These are phyloP conservation scores for Platerodrilus igneus DNA, from an alignment of 2,888 invertebrate genomes.

Conservation along the genomic window DNA sequence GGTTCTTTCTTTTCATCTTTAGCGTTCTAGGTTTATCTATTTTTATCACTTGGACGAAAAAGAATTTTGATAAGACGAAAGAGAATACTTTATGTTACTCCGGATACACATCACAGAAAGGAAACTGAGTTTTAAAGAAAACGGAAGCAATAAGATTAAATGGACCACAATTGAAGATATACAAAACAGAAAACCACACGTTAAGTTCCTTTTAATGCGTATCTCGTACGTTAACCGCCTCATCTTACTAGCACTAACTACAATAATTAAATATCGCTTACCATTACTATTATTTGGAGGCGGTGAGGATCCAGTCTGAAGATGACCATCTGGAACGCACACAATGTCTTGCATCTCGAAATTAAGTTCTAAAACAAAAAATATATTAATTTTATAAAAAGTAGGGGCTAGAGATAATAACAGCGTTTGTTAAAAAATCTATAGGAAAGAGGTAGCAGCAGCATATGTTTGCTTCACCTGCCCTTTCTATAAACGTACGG, in stretches of 20 bases:
- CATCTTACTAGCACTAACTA: neutral
- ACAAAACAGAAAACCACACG: slow-evolving; percentile 20
- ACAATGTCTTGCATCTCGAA: slow-evolving; percentile 47
- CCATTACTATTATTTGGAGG: slow-evolving; percentile 40
- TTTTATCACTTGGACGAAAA: slow-evolving; percentile 22
- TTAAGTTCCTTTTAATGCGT: slow-evolving; percentile 14
- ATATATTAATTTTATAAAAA: slow-evolving; percentile 8
- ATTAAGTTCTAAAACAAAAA: slow-evolving; percentile 41
- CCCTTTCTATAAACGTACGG: slow-evolving; percentile 32
- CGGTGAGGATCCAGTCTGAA: slow-evolving; percentile 43
- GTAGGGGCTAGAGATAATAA: slow-evolving; percentile 13
- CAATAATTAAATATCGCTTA: slow-evolving; percentile 28
- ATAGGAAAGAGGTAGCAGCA: slow-evolving; percentile 26
- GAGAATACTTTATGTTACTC: slow-evolving; percentile 13
- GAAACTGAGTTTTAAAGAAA: slow-evolving; percentile 24
- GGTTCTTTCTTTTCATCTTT: slow-evolving; percentile 9
- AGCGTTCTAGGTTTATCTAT: slow-evolving; percentile 29
- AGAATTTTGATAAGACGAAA: slow-evolving; percentile 9
- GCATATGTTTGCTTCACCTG: slow-evolving; percentile 44
- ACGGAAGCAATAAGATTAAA: slow-evolving; percentile 27
- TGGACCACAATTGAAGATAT: slow-evolving; percentile 28
- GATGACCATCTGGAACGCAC: slow-evolving; percentile 42
- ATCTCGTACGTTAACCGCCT: slow-evolving; percentile 1
- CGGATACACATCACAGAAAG: slow-evolving; percentile 19
- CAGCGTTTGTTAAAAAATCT: slow-evolving; percentile 17